Conservation (phyloP, 2,888 invertebrate genomes). For the Pterostichus niger region DNA sequence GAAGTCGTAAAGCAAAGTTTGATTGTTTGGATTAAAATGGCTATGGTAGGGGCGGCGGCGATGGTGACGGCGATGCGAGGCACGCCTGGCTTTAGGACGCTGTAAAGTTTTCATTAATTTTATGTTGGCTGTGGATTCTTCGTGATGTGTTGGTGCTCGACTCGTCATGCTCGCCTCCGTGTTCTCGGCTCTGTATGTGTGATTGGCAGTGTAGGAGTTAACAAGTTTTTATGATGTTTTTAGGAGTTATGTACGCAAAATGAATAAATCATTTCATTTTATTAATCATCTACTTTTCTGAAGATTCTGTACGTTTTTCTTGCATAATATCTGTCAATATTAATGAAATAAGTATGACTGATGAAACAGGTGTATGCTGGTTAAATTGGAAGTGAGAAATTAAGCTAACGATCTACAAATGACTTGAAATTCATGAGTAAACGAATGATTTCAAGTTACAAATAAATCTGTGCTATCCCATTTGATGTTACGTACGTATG, state of each 20-base stretch:
- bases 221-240: slow-evolving; percentile 33
- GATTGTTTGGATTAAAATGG: slow-evolving; percentile 64
- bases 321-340: no score
- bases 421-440: no score
- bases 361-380: no score
- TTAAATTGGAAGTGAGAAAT: no score
- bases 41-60: neutral
- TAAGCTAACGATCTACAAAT: no score
- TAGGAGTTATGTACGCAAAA: neutral
- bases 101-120: slow-evolving; percentile 64
- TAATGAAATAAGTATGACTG: no score
- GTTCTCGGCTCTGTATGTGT: neutral
- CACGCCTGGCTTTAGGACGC: slow-evolving; percentile 44
- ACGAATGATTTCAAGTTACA: no score
- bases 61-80: neutral
- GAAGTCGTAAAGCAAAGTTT: slow-evolving; percentile 60
- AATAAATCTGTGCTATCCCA: no score
- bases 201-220: neutral
- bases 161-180: neutral
- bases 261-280: neutral
- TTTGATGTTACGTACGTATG: no score
- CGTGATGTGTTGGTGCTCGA: slow-evolving; percentile 17
- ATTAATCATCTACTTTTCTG: slow-evolving; percentile 4
- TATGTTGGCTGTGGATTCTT: slow-evolving; percentile 54
- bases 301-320: no score